A percentile compares a stretch with the other conserved stretches of the same genome.
These are phyloP conservation scores for Pseudomyrmex flavicornis DNA, from an alignment of 1,140 invertebrate species.

Conservation along the genomic window DNA sequence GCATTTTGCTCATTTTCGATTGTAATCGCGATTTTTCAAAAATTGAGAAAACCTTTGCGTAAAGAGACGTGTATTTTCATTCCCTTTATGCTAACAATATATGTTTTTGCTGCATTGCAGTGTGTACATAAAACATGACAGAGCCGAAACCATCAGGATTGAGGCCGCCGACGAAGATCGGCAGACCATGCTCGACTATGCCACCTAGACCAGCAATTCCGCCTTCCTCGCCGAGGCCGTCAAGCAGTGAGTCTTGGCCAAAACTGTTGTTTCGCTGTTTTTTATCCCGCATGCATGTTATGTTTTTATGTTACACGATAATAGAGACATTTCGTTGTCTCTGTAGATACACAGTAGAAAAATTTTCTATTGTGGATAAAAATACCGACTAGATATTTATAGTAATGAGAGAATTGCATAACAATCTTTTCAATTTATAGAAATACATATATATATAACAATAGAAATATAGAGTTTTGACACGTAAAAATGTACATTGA, in stretches of 20 bases:
- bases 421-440: too few species aligned
- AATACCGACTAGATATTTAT: too few species aligned
- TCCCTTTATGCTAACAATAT: neutral
- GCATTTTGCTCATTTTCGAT: neutral
- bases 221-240: slow-evolving; percentile 85
- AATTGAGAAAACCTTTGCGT: too few species aligned
- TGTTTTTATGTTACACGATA: neutral
- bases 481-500: too few species aligned
- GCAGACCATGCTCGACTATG: slow-evolving; percentile 86
- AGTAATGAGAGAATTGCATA: too few species aligned
- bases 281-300: neutral
- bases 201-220: slow-evolving; percentile 87
- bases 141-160: slow-evolving; percentile 84
- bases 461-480: too few species aligned
- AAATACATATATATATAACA: too few species aligned
- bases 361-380: too few species aligned
- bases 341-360: neutral
- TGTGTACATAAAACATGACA: slow-evolving; percentile 70
- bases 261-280: neutral
- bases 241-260: slow-evolving; percentile 75
- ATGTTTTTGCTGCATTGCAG: slow-evolving; percentile 63
- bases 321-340: neutral
- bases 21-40: neutral
- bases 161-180: slow-evolving; percentile 88
- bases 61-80: too few species aligned